Conservation (phyloP, 1,140 invertebrate genomes). For the Drosophila parvula region DNA sequence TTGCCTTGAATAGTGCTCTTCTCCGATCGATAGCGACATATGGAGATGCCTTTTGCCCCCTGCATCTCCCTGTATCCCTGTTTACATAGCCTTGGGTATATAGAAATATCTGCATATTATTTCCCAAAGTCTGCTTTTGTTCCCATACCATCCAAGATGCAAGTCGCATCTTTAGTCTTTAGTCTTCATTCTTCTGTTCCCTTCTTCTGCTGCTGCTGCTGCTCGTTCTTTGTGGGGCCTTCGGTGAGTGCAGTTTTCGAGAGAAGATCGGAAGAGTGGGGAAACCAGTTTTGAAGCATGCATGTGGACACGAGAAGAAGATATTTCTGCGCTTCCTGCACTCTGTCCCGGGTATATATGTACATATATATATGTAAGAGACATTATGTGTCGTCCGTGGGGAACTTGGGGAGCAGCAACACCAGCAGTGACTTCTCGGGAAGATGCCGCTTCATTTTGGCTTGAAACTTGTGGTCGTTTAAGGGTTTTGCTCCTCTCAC, state of each 20-base stretch:
- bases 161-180: conserved; percentile 35
- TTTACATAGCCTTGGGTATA: conserved; percentile 6
- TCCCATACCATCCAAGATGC: conserved; percentile 22
- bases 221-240: conserved; percentile 4
- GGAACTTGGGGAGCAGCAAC: conserved; percentile 14
- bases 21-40: conserved; percentile 44
- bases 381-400: conserved; percentile 16
- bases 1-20: conserved; percentile 40
- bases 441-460: conserved; percentile 17
- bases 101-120: conserved; percentile 36
- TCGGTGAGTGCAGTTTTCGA: conserved; percentile 12
- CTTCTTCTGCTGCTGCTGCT: conserved; percentile 2
- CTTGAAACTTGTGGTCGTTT: background rate
- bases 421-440: background rate
- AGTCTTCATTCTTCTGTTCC: conserved; percentile 18
- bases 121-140: conserved; percentile 58
- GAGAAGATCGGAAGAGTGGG: conserved; percentile 26
- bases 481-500: background rate
- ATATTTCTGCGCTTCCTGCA: conserved; percentile 69
- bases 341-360: conserved; percentile 28
- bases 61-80: conserved; percentile 3
- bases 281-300: conserved; percentile 51
- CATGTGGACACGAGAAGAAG: conserved; percentile 49
- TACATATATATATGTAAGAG: conserved; percentile 15
- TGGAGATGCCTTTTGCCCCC: conserved; percentile 8